Evolutionary conservation across 2,888 invertebrate genomes (phyloP).

Genomic region (Andrena minutula): DNA sequence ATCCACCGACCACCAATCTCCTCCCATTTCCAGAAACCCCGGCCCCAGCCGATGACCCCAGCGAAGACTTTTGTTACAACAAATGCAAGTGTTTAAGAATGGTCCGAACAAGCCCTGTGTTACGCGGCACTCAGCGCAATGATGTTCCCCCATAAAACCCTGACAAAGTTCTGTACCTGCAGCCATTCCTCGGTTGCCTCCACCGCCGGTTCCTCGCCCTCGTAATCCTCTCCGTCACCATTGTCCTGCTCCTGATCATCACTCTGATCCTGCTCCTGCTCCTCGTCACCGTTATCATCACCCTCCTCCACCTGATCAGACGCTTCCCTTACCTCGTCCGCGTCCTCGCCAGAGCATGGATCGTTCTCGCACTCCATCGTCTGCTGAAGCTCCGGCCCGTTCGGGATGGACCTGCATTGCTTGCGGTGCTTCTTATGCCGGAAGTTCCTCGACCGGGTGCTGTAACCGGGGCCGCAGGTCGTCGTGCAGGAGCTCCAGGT

Average conservation of each 20-base stretch:
- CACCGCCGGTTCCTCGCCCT: constrained; percentile 56
- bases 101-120: background rate
- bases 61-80: too few relatives aligned
- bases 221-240: constrained; percentile 59
- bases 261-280: constrained; percentile 49
- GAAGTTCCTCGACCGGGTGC: constrained; percentile 92
- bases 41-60: background rate
- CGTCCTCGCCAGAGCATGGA: constrained; percentile 75
- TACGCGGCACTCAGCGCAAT: constrained; percentile 17
- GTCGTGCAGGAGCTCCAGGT: constrained; percentile 94
- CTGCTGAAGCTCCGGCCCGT: constrained; percentile 75
- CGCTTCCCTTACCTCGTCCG: constrained; percentile 68
- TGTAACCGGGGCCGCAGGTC: constrained; percentile 94
- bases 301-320: constrained; percentile 44
- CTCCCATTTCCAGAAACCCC: too few relatives aligned
- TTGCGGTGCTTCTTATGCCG: constrained; percentile 83
- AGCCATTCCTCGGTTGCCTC: constrained; percentile 78
- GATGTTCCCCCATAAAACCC: constrained; percentile 8
- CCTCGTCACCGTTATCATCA: constrained; percentile 44
- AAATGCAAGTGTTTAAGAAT: background rate
- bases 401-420: constrained; percentile 72
- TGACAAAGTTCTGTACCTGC: constrained; percentile 74
- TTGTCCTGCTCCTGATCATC: constrained; percentile 28
- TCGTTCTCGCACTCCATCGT: constrained; percentile 76
- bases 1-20: too few relatives aligned